These are phyloP conservation scores for Drosophila truncata DNA, from an alignment of 1,140 invertebrate species.

Conservation along the genomic window DNA sequence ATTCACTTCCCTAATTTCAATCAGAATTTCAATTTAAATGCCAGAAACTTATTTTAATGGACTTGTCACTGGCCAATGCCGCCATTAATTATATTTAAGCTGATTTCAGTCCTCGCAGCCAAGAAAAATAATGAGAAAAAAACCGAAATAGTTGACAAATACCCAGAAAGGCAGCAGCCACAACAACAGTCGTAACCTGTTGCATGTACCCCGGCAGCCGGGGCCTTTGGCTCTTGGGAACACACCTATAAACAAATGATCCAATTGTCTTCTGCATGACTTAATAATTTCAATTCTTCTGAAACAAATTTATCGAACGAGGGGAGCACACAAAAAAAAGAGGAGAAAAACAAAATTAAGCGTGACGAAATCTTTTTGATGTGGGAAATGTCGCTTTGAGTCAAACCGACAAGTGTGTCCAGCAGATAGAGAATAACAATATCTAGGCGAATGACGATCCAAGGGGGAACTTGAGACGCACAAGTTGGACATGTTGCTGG, in stretches of 20 bases:
- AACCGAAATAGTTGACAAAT: conserved; percentile 63
- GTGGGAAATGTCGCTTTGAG: conserved; percentile 83
- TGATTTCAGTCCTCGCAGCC: conserved; percentile 62
- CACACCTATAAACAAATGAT: conserved; percentile 82
- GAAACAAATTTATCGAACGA: conserved; percentile 71
- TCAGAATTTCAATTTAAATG: conserved; percentile 2
- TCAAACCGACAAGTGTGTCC: conserved; percentile 79
- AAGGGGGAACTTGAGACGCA: conserved; percentile 69
- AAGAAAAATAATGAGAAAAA: conserved; percentile 24
- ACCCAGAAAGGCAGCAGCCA: conserved; percentile 27
- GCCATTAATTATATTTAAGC: conserved; percentile 84
- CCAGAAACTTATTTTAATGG: conserved; percentile 68
- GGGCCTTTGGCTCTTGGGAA: conserved; percentile 40
- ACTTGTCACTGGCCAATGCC: conserved; percentile 81
- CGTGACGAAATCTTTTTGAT: conserved; percentile 83
- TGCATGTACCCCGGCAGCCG: conserved; percentile 47
- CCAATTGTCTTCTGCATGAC: conserved; percentile 83
- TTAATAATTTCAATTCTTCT: conserved; percentile 69
- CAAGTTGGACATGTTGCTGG: conserved; percentile 73
- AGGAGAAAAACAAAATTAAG: conserved; percentile 54
- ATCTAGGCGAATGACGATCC: conserved; percentile 20
- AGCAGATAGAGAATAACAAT: conserved; percentile 57
- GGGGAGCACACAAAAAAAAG: conserved; percentile 9
- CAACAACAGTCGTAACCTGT: conserved; percentile 65
- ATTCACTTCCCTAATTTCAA: not conserved